Percentiles rank a stretch among this genome's conserved stretches.
phyloP scores from a whole-genome alignment of 2,888 invertebrate species.

The Sarcophaga variegata region DNA sequence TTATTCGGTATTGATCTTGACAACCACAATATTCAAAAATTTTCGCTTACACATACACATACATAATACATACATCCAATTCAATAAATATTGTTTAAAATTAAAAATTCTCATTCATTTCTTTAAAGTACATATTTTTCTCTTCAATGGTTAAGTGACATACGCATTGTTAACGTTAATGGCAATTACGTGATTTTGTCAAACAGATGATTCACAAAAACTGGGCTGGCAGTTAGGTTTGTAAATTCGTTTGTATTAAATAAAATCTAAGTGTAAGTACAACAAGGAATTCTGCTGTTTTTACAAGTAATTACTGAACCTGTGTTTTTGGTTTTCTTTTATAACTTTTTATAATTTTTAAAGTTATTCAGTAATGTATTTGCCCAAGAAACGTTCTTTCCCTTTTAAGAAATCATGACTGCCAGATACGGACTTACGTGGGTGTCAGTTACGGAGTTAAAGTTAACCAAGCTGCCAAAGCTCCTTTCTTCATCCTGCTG shows the following conservation, averaged over 20 bases:
- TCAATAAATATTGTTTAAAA: slow-evolving; percentile 19
- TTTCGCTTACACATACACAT: not conserved
- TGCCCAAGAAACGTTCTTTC: too few species aligned
- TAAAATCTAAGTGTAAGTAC: too few species aligned
- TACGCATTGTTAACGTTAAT: slow-evolving; percentile 13
- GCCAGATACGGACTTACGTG: too few species aligned
- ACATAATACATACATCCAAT: not conserved
- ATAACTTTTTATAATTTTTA: too few species aligned
- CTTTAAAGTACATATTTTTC: slow-evolving; percentile 11
- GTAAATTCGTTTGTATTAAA: not conserved
- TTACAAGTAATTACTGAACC: not conserved
- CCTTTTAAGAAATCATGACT: too few species aligned
- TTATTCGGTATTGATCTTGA: slow-evolving; percentile 45
- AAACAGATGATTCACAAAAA: slow-evolving; percentile 37
- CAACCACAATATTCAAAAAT: not conserved
- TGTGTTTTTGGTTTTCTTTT: too few species aligned
- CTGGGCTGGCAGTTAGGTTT: not conserved
- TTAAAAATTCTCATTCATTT: slow-evolving; percentile 30
- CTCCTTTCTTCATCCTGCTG: too few species aligned
- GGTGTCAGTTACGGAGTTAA: too few species aligned
- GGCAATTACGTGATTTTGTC: slow-evolving; percentile 49
- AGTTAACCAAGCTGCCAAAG: too few species aligned
- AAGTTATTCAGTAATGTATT: too few species aligned
- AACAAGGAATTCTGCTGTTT: not conserved
- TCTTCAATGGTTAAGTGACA: not conserved